Conservation (phyloP, 2,797 vertebrate species). For the Pipistrellus pipistrellus region DNA sequence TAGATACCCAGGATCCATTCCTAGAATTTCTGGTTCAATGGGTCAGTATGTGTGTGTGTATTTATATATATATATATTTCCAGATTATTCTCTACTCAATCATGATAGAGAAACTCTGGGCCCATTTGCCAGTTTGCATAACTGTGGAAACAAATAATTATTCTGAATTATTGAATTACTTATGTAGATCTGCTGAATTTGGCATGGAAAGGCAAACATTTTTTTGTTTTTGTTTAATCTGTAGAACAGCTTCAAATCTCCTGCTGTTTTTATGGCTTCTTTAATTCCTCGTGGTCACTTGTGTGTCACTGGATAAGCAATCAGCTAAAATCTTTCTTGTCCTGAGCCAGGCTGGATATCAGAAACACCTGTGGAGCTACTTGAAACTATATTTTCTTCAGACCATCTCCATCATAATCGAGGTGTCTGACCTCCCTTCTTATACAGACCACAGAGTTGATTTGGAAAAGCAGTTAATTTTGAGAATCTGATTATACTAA, state of each 20-base stretch:
- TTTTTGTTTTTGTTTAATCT: slow-evolving; percentile 8
- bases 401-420: not conserved
- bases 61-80: too few relatives aligned
- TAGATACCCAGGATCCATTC: not conserved
- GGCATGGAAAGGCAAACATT: not conserved
- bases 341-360: not conserved
- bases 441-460: not conserved
- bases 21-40: slow-evolving; percentile 2
- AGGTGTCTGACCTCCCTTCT: not conserved
- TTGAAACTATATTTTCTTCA: not conserved
- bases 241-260: not conserved
- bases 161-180: slow-evolving; percentile 24
- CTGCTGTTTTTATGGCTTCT: not conserved
- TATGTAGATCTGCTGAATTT: not conserved
- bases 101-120: not conserved
- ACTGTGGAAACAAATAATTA: not conserved
- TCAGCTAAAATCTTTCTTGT: slow-evolving; percentile 1
- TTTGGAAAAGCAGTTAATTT: slow-evolving; percentile 37
- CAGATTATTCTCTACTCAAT: slow-evolving; percentile 1
- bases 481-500: slow-evolving; percentile 28
- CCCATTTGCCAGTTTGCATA: not conserved
- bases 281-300: not conserved
- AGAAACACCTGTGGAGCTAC: not conserved
- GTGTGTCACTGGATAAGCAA: not conserved
- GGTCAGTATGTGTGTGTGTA: not conserved